A percentile compares a stretch with the other conserved stretches of the same genome.
phyloP scores from a whole-genome alignment of 1,140 invertebrate species.

The Dolichoris vasculosae region DNA sequence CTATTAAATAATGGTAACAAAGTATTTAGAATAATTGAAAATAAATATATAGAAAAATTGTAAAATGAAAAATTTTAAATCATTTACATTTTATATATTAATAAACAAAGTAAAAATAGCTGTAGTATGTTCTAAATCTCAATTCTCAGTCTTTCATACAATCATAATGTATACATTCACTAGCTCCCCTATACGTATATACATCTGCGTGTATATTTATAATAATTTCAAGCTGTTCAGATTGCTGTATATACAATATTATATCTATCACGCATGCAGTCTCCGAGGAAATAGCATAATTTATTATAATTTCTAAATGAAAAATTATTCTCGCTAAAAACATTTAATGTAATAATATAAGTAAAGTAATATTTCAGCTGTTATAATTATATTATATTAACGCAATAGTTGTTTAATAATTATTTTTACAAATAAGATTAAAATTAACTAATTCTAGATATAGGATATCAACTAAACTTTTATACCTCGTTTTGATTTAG shows the following conservation, averaged over 20 bases:
- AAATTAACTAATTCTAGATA: not conserved
- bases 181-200: not conserved
- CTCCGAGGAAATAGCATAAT: not conserved
- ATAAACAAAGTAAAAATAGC: not conserved
- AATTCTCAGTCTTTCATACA: not conserved
- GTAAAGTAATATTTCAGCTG: slow-evolving; percentile 1
- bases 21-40: no score
- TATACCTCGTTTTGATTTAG: not conserved
- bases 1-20: no score
- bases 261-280: not conserved
- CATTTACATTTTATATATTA: not conserved
- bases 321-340: not conserved
- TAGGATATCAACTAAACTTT: not conserved
- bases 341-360: not conserved
- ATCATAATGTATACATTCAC: not conserved
- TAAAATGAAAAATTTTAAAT: no score
- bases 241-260: not conserved
- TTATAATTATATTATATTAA: no score
- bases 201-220: not conserved
- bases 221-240: not conserved
- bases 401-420: not conserved
- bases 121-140: not conserved
- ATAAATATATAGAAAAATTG: no score
- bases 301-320: not conserved
- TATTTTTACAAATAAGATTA: not conserved